Evolutionary conservation across 2,797 vertebrate genomes (phyloP).

Genomic region (Takifugu ocellatus): DNA sequence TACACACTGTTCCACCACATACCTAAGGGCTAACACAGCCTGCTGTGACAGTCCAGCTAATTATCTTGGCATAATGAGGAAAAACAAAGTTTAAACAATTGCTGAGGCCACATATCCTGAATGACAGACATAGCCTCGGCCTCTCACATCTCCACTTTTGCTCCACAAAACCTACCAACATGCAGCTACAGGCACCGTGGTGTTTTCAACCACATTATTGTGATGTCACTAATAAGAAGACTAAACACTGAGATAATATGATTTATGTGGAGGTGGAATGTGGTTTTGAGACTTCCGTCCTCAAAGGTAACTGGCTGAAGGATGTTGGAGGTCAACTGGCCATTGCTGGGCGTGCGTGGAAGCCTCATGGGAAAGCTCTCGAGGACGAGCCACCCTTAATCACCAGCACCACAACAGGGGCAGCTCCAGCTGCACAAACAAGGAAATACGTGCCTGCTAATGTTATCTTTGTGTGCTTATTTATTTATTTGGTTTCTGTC

Average conservation of each 20-base stretch:
- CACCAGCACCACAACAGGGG: constrained; percentile 33
- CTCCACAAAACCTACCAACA: not conserved
- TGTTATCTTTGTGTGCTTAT: constrained; percentile 26
- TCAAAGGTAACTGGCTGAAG: constrained; percentile 35
- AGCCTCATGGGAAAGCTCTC: constrained; percentile 44
- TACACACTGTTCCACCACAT: constrained; percentile 39
- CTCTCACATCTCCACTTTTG: no score
- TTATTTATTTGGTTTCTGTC: constrained; percentile 54
- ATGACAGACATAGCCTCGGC: constrained; percentile 15
- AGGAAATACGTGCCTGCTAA: constrained; percentile 46
- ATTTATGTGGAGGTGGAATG: not conserved
- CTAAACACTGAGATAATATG: no score
- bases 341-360: constrained; percentile 25
- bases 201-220: no score
- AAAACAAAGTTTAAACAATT: constrained; percentile 52
- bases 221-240: no score
- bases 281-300: constrained; percentile 21
- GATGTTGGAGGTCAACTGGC: constrained; percentile 43
- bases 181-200: no score
- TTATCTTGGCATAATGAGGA: constrained; percentile 53
- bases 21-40: constrained; percentile 40
- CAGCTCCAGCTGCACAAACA: constrained; percentile 45
- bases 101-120: constrained; percentile 22
- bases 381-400: constrained; percentile 41
- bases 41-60: constrained; percentile 47